A percentile compares a stretch with the other conserved stretches of the same genome.
Evolutionary conservation across 2,888 invertebrate species (phyloP).

Genomic region (Rhamphomyia laevipes): DNA sequence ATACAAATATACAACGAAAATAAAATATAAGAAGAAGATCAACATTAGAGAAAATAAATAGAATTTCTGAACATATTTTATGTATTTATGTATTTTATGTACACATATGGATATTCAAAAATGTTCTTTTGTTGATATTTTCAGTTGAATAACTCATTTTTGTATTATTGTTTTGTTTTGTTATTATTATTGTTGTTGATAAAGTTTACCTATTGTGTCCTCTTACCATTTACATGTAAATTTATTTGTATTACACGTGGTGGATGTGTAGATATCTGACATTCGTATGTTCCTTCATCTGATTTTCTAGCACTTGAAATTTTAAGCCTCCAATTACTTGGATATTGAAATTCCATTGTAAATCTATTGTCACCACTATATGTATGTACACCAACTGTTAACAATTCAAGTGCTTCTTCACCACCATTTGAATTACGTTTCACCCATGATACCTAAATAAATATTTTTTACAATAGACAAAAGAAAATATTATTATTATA

Average conservation of each 20-base stretch:
- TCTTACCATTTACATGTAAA: conserved; percentile 41
- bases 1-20: no score
- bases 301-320: conserved; percentile 40
- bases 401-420: conserved; percentile 49
- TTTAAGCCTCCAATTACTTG: conserved; percentile 46
- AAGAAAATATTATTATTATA: neutral
- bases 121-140: no score
- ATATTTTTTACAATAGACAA: neutral
- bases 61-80: no score
- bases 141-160: no score
- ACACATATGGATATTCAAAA: no score
- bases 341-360: conserved; percentile 43
- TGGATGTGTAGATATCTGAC: conserved; percentile 45
- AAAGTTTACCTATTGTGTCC: no score
- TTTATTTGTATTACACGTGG: conserved; percentile 42
- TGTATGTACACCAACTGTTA: conserved; percentile 54
- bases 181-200: no score
- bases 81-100: no score
- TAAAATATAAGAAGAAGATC: no score
- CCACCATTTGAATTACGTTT: conserved; percentile 43
- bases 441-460: conserved; percentile 55
- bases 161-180: no score
- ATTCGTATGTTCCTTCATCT: conserved; percentile 43
- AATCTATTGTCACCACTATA: conserved; percentile 54
- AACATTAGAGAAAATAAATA: no score